These are phyloP conservation scores for Myanophis thanlyinensis DNA, from an alignment of 2,113 vertebrate species.

Conservation along the genomic window DNA sequence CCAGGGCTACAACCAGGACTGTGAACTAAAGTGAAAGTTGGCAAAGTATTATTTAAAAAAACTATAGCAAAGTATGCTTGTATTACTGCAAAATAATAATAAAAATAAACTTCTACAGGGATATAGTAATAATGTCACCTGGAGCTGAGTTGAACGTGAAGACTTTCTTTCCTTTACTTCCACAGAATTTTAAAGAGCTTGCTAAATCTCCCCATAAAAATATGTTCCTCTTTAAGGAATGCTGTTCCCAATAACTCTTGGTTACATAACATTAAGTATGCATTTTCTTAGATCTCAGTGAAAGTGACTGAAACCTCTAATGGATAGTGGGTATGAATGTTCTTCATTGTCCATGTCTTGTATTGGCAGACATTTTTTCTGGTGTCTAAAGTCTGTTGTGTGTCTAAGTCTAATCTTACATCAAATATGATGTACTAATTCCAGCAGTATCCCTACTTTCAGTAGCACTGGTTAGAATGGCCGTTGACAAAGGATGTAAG, in stretches of 20 bases:
- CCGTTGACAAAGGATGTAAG: not conserved
- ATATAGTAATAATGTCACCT: not conserved
- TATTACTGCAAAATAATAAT: not conserved
- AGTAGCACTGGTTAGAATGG: not conserved
- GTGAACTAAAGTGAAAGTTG: not conserved
- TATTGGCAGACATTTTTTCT: not conserved
- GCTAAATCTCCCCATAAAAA: not conserved
- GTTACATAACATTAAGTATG: not conserved
- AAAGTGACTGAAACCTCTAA: not conserved
- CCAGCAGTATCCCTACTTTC: not conserved
- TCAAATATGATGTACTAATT: not conserved
- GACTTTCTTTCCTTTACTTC: not conserved
- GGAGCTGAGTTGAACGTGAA: not conserved
- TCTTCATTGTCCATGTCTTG: not conserved
- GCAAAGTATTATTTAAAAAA: not conserved
- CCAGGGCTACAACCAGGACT: not conserved
- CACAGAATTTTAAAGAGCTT: not conserved
- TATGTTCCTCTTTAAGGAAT: not conserved
- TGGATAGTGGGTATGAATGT: not conserved
- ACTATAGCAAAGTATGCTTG: not conserved
- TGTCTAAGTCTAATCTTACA: not conserved
- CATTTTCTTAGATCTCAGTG: not conserved
- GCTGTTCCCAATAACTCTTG: not conserved
- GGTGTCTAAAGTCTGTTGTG: not conserved
- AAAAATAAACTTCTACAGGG: not conserved